Evolutionary conservation across 2,113 vertebrate species (phyloP), one percentile per base, ranked within the genome.

Genomic region (Onychostoma macrolepis): DNA sequence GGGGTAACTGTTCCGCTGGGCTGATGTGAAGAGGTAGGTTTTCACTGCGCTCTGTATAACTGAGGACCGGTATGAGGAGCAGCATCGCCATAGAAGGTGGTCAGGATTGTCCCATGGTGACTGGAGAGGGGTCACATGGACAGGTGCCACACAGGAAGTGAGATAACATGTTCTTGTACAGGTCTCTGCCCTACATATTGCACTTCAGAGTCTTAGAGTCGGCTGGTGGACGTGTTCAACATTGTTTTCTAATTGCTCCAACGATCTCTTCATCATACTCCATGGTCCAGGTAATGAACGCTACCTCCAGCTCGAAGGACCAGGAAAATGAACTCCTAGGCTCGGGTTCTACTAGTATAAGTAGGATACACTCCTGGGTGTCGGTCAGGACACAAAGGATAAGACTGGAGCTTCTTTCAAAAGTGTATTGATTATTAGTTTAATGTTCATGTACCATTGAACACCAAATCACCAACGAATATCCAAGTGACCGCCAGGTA

Each of bases 191-290:
- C 5, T 75, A 45, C 4, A 75, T 26, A 75, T 10, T 45, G 72
- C 21, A 75, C 33, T 17, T 83, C n/a, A 28, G 28, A 72, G n/a
- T 84, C 82, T 36, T 58, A 26, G 21, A 84, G 48, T 38, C 30
- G 30, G 45, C 12, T 48, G 82, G 26, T 84, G 24, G 82, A 50
- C 15, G 19, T 84, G 17, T 84, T 53, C 48, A 10, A 12, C 30
- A 43, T 33, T 56, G 74, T 26, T 69, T 24, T 21, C 10, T 12
- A 10, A 41, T 75, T 43, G 38, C 8, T 24, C 38, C 9, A 45
- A 24, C 5, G 21, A n/a, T 75, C 38, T 13, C 38, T 3, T 75
- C 11, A 41, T 75, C 41, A n/a, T 24, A 26, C 24, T 75, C 41
- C 41, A 28, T 76, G 9, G 12, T 76, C 12, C 41, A 24, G 45